Evolutionary conservation across 2,113 vertebrate species (phyloP).

Genomic region (Zeus faber): DNA sequence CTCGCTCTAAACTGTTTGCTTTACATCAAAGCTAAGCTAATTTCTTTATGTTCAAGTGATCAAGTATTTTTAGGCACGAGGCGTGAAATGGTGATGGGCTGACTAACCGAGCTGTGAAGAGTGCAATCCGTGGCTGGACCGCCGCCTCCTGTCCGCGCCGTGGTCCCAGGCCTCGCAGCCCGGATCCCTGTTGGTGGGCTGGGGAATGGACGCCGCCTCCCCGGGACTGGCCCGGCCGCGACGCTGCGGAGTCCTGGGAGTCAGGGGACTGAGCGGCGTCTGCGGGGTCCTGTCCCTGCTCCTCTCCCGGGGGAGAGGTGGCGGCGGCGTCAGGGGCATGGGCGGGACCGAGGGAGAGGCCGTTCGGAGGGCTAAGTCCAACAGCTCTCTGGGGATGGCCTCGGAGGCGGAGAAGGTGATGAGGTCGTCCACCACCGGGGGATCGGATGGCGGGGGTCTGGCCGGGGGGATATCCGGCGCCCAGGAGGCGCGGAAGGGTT

Average conservation of each 20-base stretch:
- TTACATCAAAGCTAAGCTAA: no score
- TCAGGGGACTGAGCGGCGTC: constrained; percentile 33
- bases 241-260: constrained; percentile 22
- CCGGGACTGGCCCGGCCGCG: constrained; percentile 20
- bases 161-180: constrained; percentile 39
- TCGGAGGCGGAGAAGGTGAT: constrained; percentile 58
- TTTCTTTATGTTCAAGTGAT: no score
- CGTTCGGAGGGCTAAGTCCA: constrained; percentile 54
- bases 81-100: no score
- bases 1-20: no score
- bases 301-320: constrained; percentile 62
- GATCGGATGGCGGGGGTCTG: constrained; percentile 38
- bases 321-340: constrained; percentile 64
- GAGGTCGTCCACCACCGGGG: constrained; percentile 67
- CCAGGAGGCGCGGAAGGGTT: constrained; percentile 17
- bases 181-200: constrained; percentile 49
- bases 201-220: constrained; percentile 36
- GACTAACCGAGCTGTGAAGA: constrained; percentile 71
- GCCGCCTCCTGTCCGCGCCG: constrained; percentile 59
- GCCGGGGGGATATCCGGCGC: constrained; percentile 49
- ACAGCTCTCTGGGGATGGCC: constrained; percentile 33
- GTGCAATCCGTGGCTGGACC: constrained; percentile 61
- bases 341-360: constrained; percentile 57
- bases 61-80: no score
- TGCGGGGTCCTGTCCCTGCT: constrained; percentile 31